Evolutionary conservation across 2,888 invertebrate species (phyloP).

Genomic region (Bibio marci): DNA sequence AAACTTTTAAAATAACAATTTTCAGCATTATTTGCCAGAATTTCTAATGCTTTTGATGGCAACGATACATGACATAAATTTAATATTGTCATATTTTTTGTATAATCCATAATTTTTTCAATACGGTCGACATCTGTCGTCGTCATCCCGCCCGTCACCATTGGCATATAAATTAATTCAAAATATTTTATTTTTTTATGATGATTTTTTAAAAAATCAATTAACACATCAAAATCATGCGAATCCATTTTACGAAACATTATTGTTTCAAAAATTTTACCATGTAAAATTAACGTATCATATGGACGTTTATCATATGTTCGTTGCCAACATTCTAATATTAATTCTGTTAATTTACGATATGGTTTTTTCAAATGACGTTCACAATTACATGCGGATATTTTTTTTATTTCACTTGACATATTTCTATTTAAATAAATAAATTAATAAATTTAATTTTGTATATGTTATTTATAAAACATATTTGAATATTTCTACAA

Average conservation of each 20-base stretch:
- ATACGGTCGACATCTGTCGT: neutral
- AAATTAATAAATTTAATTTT: no score
- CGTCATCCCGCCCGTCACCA: no score
- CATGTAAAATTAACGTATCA: constrained; percentile 16
- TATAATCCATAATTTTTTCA: neutral
- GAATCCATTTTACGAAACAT: constrained; percentile 15
- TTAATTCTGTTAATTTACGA: constrained; percentile 11
- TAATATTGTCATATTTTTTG: constrained; percentile 1
- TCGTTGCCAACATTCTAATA: constrained; percentile 25
- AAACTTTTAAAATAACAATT: constrained; percentile 2
- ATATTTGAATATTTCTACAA: no score
- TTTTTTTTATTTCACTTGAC: no score
- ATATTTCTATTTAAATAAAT: no score
- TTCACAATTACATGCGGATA: constrained; percentile 4
- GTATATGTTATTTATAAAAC: no score
- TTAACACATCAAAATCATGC: constrained; percentile 17
- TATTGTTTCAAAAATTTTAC: constrained; percentile 18
- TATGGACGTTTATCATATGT: constrained; percentile 23
- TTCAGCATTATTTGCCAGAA: neutral
- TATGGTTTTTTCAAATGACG: constrained; percentile 5
- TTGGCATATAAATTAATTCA: constrained; percentile 2
- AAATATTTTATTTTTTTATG: constrained; percentile 15
- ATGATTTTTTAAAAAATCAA: constrained; percentile 15
- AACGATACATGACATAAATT: constrained; percentile 6
- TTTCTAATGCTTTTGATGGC: constrained; percentile 1